Evolutionary conservation across 2,888 invertebrate genomes (phyloP).

Genomic region (Teleogryllus oceanicus): DNA sequence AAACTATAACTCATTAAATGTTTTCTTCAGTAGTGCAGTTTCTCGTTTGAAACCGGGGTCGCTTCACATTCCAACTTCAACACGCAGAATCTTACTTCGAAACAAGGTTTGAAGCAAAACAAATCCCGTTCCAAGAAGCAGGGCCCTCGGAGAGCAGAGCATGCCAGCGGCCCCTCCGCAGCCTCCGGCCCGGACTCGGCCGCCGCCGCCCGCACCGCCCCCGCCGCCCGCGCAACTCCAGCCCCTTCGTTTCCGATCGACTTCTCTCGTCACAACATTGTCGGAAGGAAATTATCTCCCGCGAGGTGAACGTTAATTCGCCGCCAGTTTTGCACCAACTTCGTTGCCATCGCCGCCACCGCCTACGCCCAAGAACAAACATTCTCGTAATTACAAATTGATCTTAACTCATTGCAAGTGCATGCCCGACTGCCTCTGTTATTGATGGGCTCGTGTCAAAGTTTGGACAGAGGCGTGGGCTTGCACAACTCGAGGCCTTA

Average conservation of each 20-base stretch:
- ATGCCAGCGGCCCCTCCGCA: no score
- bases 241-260: slow-evolving; percentile 8
- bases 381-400: slow-evolving; percentile 18
- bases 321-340: background rate
- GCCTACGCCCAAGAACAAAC: background rate
- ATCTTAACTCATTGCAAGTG: slow-evolving; percentile 3
- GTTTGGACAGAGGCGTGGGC: background rate
- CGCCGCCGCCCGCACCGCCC: no score
- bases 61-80: no score
- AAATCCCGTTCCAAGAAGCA: no score
- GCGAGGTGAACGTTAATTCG: background rate
- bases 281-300: slow-evolving; percentile 4
- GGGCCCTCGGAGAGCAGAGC: no score
- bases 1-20: no score
- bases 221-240: background rate
- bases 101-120: no score
- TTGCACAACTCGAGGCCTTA: background rate
- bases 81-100: no score
- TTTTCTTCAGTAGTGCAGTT: no score
- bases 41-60: no score
- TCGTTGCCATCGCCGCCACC: background rate
- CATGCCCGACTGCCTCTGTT: background rate
- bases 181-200: no score
- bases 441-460: background rate
- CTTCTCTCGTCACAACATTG: slow-evolving; percentile 18